Evolutionary conservation across 2,888 invertebrate species (phyloP).

Genomic region (Ferdinandea cuprea): DNA sequence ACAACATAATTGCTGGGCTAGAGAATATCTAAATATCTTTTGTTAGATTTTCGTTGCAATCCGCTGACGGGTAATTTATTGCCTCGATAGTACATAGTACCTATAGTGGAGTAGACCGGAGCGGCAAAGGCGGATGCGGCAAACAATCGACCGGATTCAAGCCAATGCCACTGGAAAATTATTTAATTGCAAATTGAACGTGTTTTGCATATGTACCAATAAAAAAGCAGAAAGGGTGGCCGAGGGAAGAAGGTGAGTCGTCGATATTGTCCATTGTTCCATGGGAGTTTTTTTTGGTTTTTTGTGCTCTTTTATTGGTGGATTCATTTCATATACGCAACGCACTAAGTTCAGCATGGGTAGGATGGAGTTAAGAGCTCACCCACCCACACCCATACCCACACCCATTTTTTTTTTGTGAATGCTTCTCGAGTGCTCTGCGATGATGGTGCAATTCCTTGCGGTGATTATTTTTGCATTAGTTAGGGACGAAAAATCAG

Average conservation of each 20-base stretch:
- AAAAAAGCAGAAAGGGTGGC: background rate
- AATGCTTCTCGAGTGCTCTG: background rate
- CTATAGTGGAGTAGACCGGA: constrained; percentile 17
- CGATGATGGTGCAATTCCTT: background rate
- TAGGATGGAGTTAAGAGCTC: background rate
- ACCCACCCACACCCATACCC: constrained; percentile 7
- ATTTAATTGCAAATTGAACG: constrained; percentile 74
- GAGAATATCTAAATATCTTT: constrained; percentile 70
- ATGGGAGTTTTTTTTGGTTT: constrained; percentile 4
- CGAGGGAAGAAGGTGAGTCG: no score
- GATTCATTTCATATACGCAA: no score
- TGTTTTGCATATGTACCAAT: constrained; percentile 66
- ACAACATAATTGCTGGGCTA: constrained; percentile 69
- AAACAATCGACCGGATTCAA: constrained; percentile 73
- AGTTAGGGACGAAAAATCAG: constrained; percentile 4
- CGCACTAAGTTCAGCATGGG: background rate
- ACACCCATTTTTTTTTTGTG: background rate
- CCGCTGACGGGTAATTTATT: constrained; percentile 70
- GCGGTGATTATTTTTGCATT: constrained; percentile 34
- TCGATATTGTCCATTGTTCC: constrained; percentile 45
- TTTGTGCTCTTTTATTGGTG: background rate
- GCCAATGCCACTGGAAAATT: constrained; percentile 74
- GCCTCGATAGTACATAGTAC: constrained; percentile 52
- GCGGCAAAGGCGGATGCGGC: constrained; percentile 56
- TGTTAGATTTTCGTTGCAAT: constrained; percentile 73